Conservation (phyloP, 2,888 invertebrate genomes). For the Leptopilina syphax region DNA sequence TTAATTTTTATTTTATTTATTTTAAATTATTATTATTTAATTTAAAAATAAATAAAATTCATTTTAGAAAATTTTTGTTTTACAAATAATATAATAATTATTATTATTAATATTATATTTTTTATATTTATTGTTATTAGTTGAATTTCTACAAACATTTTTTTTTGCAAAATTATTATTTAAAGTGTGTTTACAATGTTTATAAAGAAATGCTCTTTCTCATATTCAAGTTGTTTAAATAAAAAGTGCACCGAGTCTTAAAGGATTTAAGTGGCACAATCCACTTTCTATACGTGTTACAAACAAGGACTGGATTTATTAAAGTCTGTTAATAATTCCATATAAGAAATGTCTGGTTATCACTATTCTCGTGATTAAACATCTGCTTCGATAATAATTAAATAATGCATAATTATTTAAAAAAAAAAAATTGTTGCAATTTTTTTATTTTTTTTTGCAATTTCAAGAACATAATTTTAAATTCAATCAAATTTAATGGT, state of each 20-base stretch:
- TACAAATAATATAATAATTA: too few relatives aligned
- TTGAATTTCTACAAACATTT: not conserved
- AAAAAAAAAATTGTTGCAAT: not conserved
- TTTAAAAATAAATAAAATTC: too few relatives aligned
- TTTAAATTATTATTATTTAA: too few relatives aligned
- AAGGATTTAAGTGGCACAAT: conserved; percentile 30
- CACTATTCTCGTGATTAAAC: conserved; percentile 5
- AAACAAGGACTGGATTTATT: conserved; percentile 16
- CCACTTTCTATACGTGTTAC: conserved; percentile 30
- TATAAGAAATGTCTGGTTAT: not conserved
- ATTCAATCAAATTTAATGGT: too few relatives aligned
- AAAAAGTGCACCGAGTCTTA: not conserved
- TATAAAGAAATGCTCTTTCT: not conserved
- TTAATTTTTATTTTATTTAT: too few relatives aligned
- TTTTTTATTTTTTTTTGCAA: too few relatives aligned
- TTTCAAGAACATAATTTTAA: too few relatives aligned
- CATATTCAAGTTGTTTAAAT: not conserved
- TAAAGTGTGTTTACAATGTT: not conserved
- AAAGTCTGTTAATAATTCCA: conserved; percentile 10
- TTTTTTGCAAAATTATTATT: not conserved
- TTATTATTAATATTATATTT: not conserved
- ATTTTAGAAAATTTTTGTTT: too few relatives aligned
- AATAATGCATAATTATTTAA: not conserved
- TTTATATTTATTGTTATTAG: not conserved
- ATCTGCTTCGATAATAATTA: not conserved